Conservation (phyloP, 2,888 invertebrate genomes). For the Mamestra brassicae region DNA sequence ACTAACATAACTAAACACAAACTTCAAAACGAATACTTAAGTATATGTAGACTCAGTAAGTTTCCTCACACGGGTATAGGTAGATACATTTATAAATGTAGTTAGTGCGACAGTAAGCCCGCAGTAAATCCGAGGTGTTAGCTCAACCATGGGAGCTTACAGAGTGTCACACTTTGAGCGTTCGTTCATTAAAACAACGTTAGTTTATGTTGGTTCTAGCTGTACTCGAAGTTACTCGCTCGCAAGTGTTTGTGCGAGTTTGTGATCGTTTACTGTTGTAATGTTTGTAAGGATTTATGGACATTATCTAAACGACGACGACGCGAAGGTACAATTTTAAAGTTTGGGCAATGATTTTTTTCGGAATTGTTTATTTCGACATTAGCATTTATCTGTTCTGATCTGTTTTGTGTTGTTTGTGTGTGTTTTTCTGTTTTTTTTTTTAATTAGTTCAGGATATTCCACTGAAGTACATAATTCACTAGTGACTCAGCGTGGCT, state of each 20-base stretch:
- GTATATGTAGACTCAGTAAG: neutral
- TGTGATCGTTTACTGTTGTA: neutral
- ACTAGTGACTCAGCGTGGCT: too few relatives aligned
- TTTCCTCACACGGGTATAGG: neutral
- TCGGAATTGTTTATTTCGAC: too few relatives aligned
- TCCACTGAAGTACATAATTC: too few relatives aligned
- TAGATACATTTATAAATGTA: neutral
- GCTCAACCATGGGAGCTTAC: conserved; percentile 24
- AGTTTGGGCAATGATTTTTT: too few relatives aligned
- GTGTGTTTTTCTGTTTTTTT: too few relatives aligned
- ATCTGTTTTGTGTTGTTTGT: too few relatives aligned
- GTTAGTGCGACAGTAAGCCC: conserved; percentile 14
- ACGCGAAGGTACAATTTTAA: too few relatives aligned
- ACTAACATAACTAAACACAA: too few relatives aligned
- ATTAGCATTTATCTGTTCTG: too few relatives aligned
- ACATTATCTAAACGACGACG: too few relatives aligned
- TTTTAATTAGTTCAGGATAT: too few relatives aligned
- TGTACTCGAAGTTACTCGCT: neutral
- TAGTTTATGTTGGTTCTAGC: conserved; percentile 15
- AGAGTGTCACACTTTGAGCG: conserved; percentile 37
- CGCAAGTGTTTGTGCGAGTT: neutral
- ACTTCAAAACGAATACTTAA: too few relatives aligned
- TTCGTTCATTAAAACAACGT: conserved; percentile 40
- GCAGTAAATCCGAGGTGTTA: conserved; percentile 22
- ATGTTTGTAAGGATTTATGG: neutral